A percentile compares a stretch with the other conserved stretches of the same genome.
Evolutionary conservation across 92 coral and sea anemone genomes (phyloP).

Genomic region (Parazoanthus darwini): DNA sequence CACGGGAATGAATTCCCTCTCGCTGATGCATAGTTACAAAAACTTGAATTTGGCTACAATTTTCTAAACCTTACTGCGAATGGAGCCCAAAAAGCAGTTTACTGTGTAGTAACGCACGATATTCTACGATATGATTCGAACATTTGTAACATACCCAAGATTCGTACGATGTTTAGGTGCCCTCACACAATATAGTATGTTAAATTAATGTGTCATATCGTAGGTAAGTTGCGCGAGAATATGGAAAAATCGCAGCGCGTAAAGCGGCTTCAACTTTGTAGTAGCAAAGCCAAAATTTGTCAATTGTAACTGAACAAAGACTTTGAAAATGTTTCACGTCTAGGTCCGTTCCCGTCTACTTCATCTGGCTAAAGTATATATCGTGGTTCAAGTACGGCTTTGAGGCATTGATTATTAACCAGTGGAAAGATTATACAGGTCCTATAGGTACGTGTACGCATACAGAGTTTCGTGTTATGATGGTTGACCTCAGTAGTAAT

Average conservation of each 20-base stretch:
- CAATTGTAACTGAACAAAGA: not conserved
- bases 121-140: too few relatives aligned
- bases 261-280: not conserved
- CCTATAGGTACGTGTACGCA: slow-evolving; percentile 55
- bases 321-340: not conserved
- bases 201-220: too few relatives aligned
- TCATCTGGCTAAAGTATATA: slow-evolving; percentile 91
- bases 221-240: not conserved
- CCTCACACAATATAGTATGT: too few relatives aligned
- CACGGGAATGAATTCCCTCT: too few relatives aligned
- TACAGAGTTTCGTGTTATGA: not conserved
- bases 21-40: too few relatives aligned
- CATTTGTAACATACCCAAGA: too few relatives aligned
- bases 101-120: too few relatives aligned
- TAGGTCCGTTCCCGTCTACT: slow-evolving; percentile 93
- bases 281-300: not conserved
- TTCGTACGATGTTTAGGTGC: too few relatives aligned
- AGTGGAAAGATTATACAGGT: slow-evolving; percentile 75
- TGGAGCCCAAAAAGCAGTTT: too few relatives aligned
- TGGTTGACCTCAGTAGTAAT: not conserved
- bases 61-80: too few relatives aligned
- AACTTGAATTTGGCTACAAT: too few relatives aligned
- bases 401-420: slow-evolving; percentile 87
- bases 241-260: too few relatives aligned
- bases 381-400: slow-evolving; percentile 97